These are phyloP conservation scores for Alentia gelatinosa DNA, from an alignment of 2,888 invertebrate genomes.

Conservation along the genomic window DNA sequence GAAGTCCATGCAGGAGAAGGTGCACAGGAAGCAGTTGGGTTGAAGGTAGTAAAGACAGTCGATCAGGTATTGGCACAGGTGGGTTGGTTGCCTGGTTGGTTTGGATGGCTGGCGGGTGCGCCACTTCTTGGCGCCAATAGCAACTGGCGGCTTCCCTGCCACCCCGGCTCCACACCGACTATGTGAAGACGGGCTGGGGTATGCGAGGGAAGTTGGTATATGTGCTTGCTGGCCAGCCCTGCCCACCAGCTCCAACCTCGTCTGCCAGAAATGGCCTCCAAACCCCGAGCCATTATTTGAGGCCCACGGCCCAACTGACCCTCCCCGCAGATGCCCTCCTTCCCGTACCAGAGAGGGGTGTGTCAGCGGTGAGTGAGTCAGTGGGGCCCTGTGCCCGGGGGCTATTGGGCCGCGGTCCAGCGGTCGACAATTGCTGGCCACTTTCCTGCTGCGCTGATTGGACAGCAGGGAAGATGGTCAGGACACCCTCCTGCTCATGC, in stretches of 20 bases:
- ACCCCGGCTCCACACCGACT: neutral
- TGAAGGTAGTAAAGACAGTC: neutral
- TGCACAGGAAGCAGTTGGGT: too few relatives aligned
- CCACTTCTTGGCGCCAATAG: neutral
- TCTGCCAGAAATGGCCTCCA: neutral
- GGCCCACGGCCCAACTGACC: neutral
- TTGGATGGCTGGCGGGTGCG: neutral
- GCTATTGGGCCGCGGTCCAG: neutral
- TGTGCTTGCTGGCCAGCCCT: neutral
- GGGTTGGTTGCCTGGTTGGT: neutral
- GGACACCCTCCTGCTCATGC: neutral
- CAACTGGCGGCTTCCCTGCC: constrained; percentile 12
- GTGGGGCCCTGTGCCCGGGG: neutral
- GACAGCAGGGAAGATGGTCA: neutral
- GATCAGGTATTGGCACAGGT: neutral
- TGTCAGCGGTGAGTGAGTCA: neutral
- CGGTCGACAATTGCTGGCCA: neutral
- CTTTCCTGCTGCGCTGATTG: neutral
- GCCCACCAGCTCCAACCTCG: neutral
- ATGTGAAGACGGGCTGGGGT: neutral
- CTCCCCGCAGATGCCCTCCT: neutral
- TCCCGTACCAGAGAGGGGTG: neutral
- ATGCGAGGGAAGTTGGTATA: neutral
- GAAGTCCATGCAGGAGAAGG: too few relatives aligned
- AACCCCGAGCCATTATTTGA: neutral